Evolutionary conservation across 1,140 invertebrate species (phyloP).

Genomic region (Ridgeia piscesae): DNA sequence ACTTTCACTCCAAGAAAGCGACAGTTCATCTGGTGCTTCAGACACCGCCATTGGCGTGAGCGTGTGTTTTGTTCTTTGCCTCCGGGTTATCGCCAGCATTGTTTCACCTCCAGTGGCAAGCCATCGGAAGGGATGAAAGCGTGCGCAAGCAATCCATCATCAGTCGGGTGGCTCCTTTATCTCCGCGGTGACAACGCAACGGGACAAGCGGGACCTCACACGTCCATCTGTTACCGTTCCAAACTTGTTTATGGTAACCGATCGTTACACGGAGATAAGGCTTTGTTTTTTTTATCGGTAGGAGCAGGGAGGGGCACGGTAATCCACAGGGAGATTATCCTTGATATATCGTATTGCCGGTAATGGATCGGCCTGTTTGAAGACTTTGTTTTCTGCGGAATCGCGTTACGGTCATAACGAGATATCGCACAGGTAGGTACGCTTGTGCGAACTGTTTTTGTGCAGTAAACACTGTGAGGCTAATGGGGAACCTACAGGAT

Average conservation of each 20-base stretch:
- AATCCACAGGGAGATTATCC: background rate
- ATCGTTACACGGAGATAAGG: background rate
- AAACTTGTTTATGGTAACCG: background rate
- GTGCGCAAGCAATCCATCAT: background rate
- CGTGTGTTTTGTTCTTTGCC: background rate
- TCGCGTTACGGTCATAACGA: background rate
- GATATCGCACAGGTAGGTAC: background rate
- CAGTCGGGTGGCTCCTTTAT: background rate
- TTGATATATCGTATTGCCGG: background rate
- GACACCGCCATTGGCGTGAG: background rate
- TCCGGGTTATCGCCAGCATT: background rate
- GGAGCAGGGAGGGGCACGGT: background rate
- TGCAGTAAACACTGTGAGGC: background rate
- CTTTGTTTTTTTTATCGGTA: background rate
- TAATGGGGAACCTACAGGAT: background rate
- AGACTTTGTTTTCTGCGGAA: background rate
- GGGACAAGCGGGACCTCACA: background rate
- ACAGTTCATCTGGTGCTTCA: background rate
- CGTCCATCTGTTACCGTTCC: background rate
- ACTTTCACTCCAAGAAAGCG: no score
- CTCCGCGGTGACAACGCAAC: background rate
- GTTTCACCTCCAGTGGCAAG: background rate
- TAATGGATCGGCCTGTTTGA: background rate
- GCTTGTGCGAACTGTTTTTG: background rate
- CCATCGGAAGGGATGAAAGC: no score